These are phyloP conservation scores for Caenorhabditis sulstoni DNA, from an alignment of 2,888 invertebrate genomes.

Conservation along the genomic window DNA sequence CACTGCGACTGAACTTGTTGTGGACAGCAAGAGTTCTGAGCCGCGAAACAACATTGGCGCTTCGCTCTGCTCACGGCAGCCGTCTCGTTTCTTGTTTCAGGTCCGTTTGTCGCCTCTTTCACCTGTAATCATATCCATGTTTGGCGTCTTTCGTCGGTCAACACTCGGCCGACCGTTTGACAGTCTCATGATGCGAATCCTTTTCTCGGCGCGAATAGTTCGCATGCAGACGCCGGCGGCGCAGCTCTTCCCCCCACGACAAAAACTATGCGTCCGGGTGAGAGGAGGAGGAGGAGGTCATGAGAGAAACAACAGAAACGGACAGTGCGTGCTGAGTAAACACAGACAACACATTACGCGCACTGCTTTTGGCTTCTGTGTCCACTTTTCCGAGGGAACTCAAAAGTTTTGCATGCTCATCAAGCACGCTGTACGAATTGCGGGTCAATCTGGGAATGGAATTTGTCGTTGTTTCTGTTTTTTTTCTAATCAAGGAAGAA, in stretches of 20 bases:
- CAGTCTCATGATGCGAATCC: conserved; percentile 5
- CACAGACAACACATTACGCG: conserved; percentile 56
- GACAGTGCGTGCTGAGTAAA: conserved; percentile 58
- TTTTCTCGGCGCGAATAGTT: conserved; percentile 31
- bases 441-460: no score
- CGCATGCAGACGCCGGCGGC: conserved; percentile 15
- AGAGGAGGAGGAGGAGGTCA: conserved; percentile 26
- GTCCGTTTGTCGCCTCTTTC: conserved; percentile 31
- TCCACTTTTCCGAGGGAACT: conserved; percentile 31
- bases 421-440: conserved; percentile 38
- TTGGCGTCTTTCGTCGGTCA: conserved; percentile 20
- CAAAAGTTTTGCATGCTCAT: conserved; percentile 48
- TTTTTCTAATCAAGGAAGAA: no score
- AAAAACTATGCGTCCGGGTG: conserved; percentile 41
- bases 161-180: not conserved
- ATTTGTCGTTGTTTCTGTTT: no score
- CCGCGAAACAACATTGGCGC: conserved; percentile 69
- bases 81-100: conserved; percentile 54
- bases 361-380: conserved; percentile 54
- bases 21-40: conserved; percentile 71
- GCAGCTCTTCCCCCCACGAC: conserved; percentile 25
- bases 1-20: conserved; percentile 64
- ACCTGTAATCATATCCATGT: conserved; percentile 30
- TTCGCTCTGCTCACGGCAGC: conserved; percentile 65
- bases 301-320: conserved; percentile 45